Conservation (phyloP, 2,113 vertebrate genomes). For the Rhynchopsitta pachyrhyncha region DNA sequence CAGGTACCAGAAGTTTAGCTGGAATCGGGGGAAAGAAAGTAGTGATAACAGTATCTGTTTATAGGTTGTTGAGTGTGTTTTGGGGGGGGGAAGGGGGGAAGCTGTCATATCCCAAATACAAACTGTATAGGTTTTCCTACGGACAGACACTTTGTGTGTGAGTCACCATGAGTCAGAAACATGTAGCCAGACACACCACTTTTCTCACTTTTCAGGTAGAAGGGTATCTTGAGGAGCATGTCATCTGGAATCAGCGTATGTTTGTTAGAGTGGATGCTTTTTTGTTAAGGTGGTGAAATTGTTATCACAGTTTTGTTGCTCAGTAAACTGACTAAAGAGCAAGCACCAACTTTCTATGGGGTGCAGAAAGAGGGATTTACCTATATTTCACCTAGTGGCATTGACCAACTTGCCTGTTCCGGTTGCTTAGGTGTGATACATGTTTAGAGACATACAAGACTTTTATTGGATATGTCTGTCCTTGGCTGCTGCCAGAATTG, state of each 20-base stretch:
- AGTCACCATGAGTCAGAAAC: neutral
- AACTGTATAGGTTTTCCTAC: neutral
- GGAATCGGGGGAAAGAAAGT: neutral
- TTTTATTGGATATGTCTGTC: neutral
- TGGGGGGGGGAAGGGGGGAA: neutral
- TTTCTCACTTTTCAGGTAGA: neutral
- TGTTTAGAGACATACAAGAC: neutral
- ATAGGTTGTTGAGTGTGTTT: neutral
- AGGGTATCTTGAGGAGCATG: neutral
- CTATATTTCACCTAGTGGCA: neutral
- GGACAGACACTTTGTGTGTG: neutral
- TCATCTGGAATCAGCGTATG: fast-evolving
- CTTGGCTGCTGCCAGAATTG: neutral
- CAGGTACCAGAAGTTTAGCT: neutral
- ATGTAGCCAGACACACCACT: neutral
- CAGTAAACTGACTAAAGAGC: neutral
- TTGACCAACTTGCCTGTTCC: neutral
- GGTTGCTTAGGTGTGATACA: neutral
- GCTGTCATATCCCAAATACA: neutral
- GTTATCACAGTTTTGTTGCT: neutral
- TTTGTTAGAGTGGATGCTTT: neutral
- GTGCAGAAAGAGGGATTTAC: neutral
- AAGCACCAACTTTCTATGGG: neutral
- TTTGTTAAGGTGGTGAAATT: neutral
- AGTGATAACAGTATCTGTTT: neutral